Base-by-base conservation (phyloP, 1,140 invertebrate genomes). In the Drosophila jambulina region DNA sequence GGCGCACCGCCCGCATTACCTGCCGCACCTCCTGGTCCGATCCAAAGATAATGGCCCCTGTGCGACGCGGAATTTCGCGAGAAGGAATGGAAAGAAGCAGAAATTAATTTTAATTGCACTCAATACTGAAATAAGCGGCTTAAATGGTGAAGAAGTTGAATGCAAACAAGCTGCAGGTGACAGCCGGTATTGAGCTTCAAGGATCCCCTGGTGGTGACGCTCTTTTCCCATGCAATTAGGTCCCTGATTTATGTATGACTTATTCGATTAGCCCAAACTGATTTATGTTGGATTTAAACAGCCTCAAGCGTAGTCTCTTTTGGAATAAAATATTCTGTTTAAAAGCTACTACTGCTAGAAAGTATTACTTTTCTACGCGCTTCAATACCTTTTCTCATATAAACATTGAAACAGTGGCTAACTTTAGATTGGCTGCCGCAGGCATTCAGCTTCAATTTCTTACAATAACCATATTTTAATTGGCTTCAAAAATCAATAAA, bases 21-120 rank as follows among this genome's bases (percentile, higher is more conserved):
- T 97, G 97, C 0, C 97, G 97, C 12, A 99, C 98, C 94, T 99
- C 98, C 94, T 99, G 98, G 93, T 99, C 98, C 0, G 98, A 99
- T 0, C 97, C 98, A 92, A 98, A 99, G 81, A 99, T 97, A 63
- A 99, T 99, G 29, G 98, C 98, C 49, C 98, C 98, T 98, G 93
- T 6, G 15, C 21, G 43, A 42, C n/a, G 3, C 40, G 27, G 27
- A 23, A 38, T 43, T 19, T 53, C 9, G 15, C n/a, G n/a, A 40
- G 27, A 17, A 13, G 13, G 29, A 29, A 43, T 43, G 36, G 15
- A 21, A 32, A 56, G 25, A 21, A 10, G n/a, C 40, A 32, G 42
- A 62, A 48, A 54, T 67, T 62, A 49, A 59, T 58, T 79, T 79
- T 79, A 79, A 83, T 88, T 83, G 64, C 43, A 58, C 60, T 80